Percentiles rank a stretch among this genome's conserved stretches.
Evolutionary conservation across 2,888 invertebrate genomes (phyloP).

Genomic region (Resseliella maxima): DNA sequence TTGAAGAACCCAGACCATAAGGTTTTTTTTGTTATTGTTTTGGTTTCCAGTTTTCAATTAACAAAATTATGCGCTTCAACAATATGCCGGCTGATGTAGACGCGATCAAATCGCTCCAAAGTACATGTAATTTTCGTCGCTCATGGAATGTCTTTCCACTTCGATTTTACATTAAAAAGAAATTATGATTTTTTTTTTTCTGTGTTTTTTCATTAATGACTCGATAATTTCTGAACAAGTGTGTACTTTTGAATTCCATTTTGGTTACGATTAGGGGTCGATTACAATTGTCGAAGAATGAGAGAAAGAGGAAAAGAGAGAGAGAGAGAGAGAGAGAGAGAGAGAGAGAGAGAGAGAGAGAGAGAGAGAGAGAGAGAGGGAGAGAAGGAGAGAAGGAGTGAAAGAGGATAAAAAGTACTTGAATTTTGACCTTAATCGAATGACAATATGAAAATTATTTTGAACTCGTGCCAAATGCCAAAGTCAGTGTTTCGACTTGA

Average conservation of each 20-base stretch:
- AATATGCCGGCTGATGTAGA: neutral
- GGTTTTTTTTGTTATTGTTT: neutral
- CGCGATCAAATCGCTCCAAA: neutral
- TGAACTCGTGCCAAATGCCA: slow-evolving; percentile 29
- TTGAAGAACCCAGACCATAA: neutral
- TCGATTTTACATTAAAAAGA: slow-evolving; percentile 53
- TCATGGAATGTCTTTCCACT: slow-evolving; percentile 43
- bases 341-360: no score
- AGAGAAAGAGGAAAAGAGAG: no score
- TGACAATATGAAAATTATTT: slow-evolving; percentile 14
- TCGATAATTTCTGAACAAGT: slow-evolving; percentile 49
- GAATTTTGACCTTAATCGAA: slow-evolving; percentile 49
- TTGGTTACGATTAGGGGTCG: neutral
- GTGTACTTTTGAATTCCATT: slow-evolving; percentile 33
- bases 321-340: no score
- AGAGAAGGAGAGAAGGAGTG: no score
- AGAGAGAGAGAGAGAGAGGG: no score
- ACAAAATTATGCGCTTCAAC: neutral
- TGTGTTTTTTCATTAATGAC: slow-evolving; percentile 45
- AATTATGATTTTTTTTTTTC: slow-evolving; percentile 19
- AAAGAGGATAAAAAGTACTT: slow-evolving; percentile 17
- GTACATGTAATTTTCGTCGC: slow-evolving; percentile 11
- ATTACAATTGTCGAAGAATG: slow-evolving; percentile 16
- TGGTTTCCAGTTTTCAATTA: slow-evolving; percentile 49
- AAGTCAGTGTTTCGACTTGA: neutral